A percentile compares a stretch with the other conserved stretches of the same genome.
phyloP scores from a whole-genome alignment of 2,113 vertebrate genomes.

The Heteronetta atricapilla region DNA sequence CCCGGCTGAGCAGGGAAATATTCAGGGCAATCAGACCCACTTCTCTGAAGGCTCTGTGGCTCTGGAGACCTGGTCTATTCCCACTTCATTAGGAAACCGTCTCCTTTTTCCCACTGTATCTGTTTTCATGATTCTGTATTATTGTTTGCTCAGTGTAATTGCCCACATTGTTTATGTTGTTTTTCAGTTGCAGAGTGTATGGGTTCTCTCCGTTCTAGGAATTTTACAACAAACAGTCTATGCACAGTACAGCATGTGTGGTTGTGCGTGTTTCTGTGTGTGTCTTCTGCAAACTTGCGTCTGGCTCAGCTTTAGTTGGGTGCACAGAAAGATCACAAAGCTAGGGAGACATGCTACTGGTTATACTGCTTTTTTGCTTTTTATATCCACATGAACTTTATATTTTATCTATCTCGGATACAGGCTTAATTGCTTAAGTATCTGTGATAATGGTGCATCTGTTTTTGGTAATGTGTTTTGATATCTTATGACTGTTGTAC shows the following conservation, averaged over 20 bases:
- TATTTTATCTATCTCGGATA: slow-evolving; percentile 5
- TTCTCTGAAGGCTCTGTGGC: neutral
- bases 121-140: slow-evolving; percentile 25
- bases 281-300: slow-evolving; percentile 70
- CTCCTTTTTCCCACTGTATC: slow-evolving; percentile 31
- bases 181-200: slow-evolving; percentile 32
- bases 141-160: slow-evolving; percentile 29
- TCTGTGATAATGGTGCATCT: neutral
- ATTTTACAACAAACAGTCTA: neutral
- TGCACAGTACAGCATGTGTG: neutral
- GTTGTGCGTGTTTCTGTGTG: slow-evolving; percentile 19
- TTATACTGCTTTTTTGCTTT: slow-evolving; percentile 14
- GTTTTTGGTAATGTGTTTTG: neutral
- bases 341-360: slow-evolving; percentile 47
- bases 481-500: neutral
- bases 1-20: neutral
- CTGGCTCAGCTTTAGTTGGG: slow-evolving; percentile 44
- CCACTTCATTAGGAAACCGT: slow-evolving; percentile 28
- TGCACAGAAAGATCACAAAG: slow-evolving; percentile 29
- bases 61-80: neutral
- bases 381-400: slow-evolving; percentile 9
- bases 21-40: neutral
- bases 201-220: neutral
- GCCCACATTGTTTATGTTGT: slow-evolving; percentile 39
- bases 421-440: slow-evolving; percentile 40